Evolutionary conservation across 92 coral and sea anemone species (phyloP), one percentile per base, ranked within the genome.

Genomic region (Epizoanthus rinbou): DNA sequence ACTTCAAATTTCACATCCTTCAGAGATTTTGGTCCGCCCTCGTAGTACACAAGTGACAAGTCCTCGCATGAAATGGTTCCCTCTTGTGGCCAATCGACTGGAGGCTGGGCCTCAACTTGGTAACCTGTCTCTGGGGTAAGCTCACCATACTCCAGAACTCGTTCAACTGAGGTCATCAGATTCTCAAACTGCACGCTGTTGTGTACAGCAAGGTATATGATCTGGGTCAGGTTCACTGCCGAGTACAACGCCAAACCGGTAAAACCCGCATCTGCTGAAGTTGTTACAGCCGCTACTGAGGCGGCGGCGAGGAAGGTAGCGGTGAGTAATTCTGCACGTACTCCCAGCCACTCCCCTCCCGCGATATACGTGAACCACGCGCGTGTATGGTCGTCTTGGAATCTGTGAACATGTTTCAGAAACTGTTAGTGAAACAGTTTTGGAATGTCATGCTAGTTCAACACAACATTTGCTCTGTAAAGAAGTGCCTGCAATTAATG

Each of bases 151-250:
- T 84, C 87, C 14, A 84, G 75, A 9, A 86, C 68, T 72, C 89
- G 85, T 54, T 86, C 89, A 50, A 86, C 89, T 53, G 89, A 86
- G 24, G 84, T 84, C 89, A 86, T 86, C 41, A 79, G 56, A 23
- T 66, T 79, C 39, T 56, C 59, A 41, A 33, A 78, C 82, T 78
- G 82, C 17, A 65, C 65, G 37, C 82, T 78, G 82, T 78, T 78
- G 69, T 78, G 82, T 1, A 78, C 82, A 25, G 82, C 59, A 62
- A 78, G 69, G 22, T 78, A 78, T 39, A 78, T 78, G 23, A 78
- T 60, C 82, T 78, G 82, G 19, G 82, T 78, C 50, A 78, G 82
- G 82, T 47, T 78, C 28, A 65, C 82, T 19, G 82, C 82, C 11
- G 82, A 78, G 52, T 78, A 78, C 59, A 78, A 47, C 2, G 71